Conservation (phyloP, 1,140 invertebrate genomes). For the Druon quercuslanigerum region DNA sequence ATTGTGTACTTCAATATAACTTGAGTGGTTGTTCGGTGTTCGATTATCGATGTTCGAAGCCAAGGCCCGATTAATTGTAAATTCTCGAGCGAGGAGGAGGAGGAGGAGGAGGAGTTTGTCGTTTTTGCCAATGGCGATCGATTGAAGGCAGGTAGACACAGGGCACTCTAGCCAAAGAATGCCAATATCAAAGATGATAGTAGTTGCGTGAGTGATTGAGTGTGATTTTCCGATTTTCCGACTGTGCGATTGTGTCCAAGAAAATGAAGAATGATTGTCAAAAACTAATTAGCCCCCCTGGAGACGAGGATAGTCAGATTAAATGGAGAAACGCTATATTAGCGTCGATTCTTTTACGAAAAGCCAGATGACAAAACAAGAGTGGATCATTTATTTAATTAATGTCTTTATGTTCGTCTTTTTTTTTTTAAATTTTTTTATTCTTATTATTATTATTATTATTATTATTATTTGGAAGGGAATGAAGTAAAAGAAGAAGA, state of each 20-base stretch:
- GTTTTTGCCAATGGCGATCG: conserved; percentile 13
- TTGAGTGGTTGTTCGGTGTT: conserved; percentile 12
- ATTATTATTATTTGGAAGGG: conserved; percentile 42
- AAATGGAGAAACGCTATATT: conserved; percentile 45
- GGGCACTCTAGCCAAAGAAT: conserved; percentile 14
- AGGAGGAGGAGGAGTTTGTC: conserved; percentile 29
- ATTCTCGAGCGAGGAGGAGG: conserved; percentile 24
- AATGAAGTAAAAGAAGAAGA: neutral
- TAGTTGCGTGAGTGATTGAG: conserved; percentile 13
- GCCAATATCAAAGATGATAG: conserved; percentile 28
- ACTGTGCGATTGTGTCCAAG: too few species aligned
- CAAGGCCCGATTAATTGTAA: conserved; percentile 34
- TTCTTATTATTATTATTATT: too few species aligned
- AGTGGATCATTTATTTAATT: conserved; percentile 43
- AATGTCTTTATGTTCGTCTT: conserved; percentile 39
- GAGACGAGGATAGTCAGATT: conserved; percentile 15
- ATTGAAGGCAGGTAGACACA: too few species aligned
- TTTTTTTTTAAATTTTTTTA: too few species aligned
- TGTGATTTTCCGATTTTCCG: conserved; percentile 15
- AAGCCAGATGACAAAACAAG: conserved; percentile 22
- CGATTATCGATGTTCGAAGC: conserved; percentile 30
- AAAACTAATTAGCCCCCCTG: neutral
- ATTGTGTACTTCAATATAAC: conserved; percentile 19
- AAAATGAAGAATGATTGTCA: neutral
- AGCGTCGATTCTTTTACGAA: conserved; percentile 33